phyloP scores from a whole-genome alignment of 2,797 vertebrate species.

The Clamator glandarius region DNA sequence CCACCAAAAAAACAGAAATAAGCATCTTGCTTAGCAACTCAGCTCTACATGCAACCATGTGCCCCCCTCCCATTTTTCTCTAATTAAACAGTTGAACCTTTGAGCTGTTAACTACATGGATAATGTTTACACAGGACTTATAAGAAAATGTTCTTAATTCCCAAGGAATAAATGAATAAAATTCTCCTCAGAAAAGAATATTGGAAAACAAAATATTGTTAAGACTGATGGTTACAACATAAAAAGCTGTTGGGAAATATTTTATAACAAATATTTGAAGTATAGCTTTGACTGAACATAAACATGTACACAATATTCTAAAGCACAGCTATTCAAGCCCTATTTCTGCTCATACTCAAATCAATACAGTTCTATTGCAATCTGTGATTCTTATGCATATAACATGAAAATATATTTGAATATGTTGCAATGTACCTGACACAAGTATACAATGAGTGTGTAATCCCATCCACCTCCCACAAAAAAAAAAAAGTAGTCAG shows the following conservation, averaged over 20 bases:
- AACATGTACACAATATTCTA: too few relatives aligned
- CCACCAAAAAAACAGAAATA: not conserved
- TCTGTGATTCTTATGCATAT: too few relatives aligned
- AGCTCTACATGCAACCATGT: not conserved
- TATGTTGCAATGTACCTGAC: too few relatives aligned
- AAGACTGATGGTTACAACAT: not conserved
- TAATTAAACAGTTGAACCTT: not conserved
- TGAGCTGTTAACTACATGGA: not conserved
- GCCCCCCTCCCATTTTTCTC: accelerated
- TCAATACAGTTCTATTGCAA: too few relatives aligned
- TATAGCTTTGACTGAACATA: too few relatives aligned
- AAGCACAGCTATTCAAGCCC: too few relatives aligned
- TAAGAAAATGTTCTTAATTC: not conserved
- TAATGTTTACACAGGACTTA: not conserved
- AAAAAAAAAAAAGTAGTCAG: not conserved
- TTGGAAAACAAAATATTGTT: not conserved
- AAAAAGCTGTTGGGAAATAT: not conserved
- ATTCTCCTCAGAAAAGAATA: not conserved
- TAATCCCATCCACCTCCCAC: too few relatives aligned
- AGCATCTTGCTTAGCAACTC: not conserved
- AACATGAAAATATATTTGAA: too few relatives aligned
- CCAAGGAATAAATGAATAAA: not conserved
- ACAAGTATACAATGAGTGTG: too few relatives aligned
- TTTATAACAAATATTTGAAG: too few relatives aligned
- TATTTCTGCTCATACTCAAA: too few relatives aligned